These are phyloP conservation scores for Apis florea DNA, from an alignment of 1,140 invertebrate genomes.

Conservation along the genomic window DNA sequence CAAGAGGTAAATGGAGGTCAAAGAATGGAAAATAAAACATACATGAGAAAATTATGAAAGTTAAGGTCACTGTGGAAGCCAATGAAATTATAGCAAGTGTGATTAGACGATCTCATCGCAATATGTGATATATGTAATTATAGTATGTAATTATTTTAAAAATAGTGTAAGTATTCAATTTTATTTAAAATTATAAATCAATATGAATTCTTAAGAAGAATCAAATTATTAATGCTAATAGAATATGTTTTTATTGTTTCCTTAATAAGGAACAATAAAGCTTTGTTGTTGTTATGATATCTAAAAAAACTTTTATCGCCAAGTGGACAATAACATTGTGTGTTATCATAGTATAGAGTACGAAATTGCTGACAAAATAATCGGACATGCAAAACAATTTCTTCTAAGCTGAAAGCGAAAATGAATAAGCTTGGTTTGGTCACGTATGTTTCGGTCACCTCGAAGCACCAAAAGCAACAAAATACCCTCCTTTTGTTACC, in stretches of 20 bases:
- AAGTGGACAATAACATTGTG: not conserved
- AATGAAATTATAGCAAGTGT: not conserved
- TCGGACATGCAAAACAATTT: slow-evolving; percentile 19
- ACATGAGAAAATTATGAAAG: not conserved
- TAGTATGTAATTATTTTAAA: not conserved
- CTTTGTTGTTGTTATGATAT: slow-evolving; percentile 4
- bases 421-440: not conserved
- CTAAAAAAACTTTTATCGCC: slow-evolving; percentile 7
- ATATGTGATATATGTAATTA: too few relatives aligned
- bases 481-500: not conserved
- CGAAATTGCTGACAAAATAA: not conserved
- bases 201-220: not conserved
- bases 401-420: slow-evolving; percentile 30
- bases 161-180: not conserved
- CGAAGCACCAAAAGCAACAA: slow-evolving; percentile 24
- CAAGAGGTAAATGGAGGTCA: slow-evolving; percentile 43
- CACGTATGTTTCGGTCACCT: slow-evolving; percentile 8
- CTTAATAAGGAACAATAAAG: not conserved
- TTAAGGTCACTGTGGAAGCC: not conserved
- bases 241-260: not conserved
- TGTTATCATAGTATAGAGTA: slow-evolving; percentile 12
- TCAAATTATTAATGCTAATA: not conserved
- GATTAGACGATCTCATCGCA: not conserved
- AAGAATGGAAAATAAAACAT: not conserved
- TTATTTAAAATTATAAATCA: not conserved